Evolutionary conservation across 2,797 vertebrate species (phyloP).

Genomic region (Sylvia borin): DNA sequence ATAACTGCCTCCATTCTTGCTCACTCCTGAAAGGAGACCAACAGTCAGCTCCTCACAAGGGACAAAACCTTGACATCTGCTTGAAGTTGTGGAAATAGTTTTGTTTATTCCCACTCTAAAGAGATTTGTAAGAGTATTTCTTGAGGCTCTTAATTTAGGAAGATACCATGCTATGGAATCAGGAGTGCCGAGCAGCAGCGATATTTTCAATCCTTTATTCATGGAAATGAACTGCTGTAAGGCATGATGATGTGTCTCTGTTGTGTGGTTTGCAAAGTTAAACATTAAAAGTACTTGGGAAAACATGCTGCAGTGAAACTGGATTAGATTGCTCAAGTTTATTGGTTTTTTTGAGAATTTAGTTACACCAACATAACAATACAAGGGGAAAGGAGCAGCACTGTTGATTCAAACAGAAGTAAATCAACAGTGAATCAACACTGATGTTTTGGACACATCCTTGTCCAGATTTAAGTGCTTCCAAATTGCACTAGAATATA

Average conservation of each 20-base stretch:
- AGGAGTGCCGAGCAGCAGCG: background rate
- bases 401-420: background rate
- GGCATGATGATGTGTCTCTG: background rate
- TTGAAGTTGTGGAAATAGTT: constrained; percentile 10
- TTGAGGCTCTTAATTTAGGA: constrained; percentile 11
- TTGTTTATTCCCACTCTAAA: constrained; percentile 20
- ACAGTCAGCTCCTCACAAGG: background rate
- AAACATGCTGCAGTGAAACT: background rate
- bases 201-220: constrained; percentile 18
- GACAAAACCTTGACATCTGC: background rate
- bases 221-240: constrained; percentile 37
- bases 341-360: background rate
- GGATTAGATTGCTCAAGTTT: background rate
- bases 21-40: background rate
- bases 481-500: background rate
- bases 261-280: constrained; percentile 33
- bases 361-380: background rate
- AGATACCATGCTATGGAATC: background rate
- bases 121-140: constrained; percentile 4
- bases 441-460: background rate
- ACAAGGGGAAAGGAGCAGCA: background rate
- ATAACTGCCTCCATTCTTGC: background rate
- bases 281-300: constrained; percentile 4
- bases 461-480: background rate
- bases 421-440: background rate